A percentile compares a stretch with the other conserved stretches of the same genome.
Conservation (phyloP, 2,113 vertebrate genomes). For the Siniperca knerii region DNA sequence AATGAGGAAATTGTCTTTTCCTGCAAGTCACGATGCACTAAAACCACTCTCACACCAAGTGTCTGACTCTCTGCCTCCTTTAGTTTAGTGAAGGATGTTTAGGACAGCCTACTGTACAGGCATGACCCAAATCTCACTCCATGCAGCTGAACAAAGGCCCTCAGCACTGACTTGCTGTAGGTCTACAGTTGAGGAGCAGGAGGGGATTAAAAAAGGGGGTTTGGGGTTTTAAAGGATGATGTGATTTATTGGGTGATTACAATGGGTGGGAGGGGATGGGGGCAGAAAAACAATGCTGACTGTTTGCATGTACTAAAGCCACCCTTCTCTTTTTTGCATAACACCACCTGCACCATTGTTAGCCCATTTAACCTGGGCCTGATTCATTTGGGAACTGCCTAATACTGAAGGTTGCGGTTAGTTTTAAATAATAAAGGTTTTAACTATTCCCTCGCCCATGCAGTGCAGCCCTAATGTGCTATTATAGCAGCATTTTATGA, state of each 20-base stretch:
- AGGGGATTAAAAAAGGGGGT: conserved; percentile 69
- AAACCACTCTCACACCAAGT: conserved; percentile 7
- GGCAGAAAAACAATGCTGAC: conserved; percentile 79
- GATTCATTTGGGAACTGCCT: conserved; percentile 14
- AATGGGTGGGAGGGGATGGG: conserved; percentile 50
- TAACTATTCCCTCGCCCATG: neutral
- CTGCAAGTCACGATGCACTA: conserved; percentile 6
- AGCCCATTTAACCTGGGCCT: conserved; percentile 50
- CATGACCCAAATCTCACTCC: conserved; percentile 80
- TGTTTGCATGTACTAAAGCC: conserved; percentile 78
- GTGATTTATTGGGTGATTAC: conserved; percentile 83
- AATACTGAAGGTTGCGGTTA: conserved; percentile 16
- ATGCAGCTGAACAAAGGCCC: conserved; percentile 80
- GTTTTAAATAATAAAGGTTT: conserved; percentile 47
- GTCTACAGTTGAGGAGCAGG: conserved; percentile 72
- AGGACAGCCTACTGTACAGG: conserved; percentile 46
- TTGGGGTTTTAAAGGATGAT: conserved; percentile 80
- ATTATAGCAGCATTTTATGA: neutral
- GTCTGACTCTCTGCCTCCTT: conserved; percentile 19
- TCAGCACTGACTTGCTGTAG: conserved; percentile 58
- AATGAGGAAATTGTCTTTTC: neutral
- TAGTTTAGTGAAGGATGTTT: conserved; percentile 27
- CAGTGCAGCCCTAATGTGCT: neutral
- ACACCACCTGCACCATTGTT: conserved; percentile 73
- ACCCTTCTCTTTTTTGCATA: conserved; percentile 55